phyloP scores from a whole-genome alignment of 1,140 invertebrate species.

The Diploscapter pachys region DNA sequence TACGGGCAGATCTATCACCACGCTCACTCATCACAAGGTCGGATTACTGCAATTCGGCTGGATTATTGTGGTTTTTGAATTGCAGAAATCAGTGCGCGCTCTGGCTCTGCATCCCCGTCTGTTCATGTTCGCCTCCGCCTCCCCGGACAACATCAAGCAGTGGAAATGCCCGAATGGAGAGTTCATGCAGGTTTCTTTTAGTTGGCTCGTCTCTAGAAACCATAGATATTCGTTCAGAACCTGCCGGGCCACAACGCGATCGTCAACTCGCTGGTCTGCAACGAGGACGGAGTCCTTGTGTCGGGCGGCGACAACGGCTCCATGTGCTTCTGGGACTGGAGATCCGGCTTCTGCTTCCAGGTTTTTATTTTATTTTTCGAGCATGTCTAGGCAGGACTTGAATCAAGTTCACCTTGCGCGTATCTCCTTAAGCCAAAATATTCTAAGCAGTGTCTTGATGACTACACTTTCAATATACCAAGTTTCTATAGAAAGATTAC shows the following conservation, averaged over 20 bases:
- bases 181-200: conserved; percentile 65
- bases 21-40: conserved; percentile 92
- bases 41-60: background rate
- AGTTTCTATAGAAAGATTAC: too few relatives aligned
- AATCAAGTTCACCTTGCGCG: too few relatives aligned
- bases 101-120: conserved; percentile 84
- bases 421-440: too few relatives aligned
- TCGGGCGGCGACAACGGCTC: conserved; percentile 99
- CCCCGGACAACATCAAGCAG: conserved; percentile 97
- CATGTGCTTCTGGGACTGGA: conserved; percentile 97
- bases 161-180: conserved; percentile 98
- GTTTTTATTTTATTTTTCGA: conserved; percentile 64
- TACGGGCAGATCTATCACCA: conserved; percentile 86
- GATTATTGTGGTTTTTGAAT: conserved; percentile 7
- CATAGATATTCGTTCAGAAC: conserved; percentile 74
- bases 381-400: too few relatives aligned
- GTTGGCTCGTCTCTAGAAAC: background rate
- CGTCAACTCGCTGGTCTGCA: conserved; percentile 90
- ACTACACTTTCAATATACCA: too few relatives aligned
- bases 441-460: too few relatives aligned
- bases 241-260: conserved; percentile 94
- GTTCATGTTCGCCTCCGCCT: conserved; percentile 94
- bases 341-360: conserved; percentile 97
- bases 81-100: conserved; percentile 82
- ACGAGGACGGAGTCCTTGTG: conserved; percentile 87